Base-by-base conservation (phyloP, 2,888 invertebrate genomes). In the Euzetes globulus region DNA sequence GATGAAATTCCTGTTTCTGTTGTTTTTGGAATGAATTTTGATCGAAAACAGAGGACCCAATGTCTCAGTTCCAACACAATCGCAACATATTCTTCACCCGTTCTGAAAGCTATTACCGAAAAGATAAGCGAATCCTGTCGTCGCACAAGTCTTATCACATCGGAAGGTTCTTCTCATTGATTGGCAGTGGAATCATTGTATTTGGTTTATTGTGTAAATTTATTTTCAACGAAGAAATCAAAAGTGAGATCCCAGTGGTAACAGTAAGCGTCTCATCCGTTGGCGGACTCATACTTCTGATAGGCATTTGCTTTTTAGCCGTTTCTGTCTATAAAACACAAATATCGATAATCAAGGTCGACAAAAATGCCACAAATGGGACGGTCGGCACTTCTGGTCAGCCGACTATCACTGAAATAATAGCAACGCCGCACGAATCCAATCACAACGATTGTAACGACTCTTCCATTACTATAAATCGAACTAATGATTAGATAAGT, bases 151-250 rank as follows among this genome's bases (percentile, higher is more conserved):
- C 47, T 4, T 75, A 75, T 33, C 75, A 75, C 27, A 58, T 55
- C 37, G 75, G 73, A 33, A 58, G 71, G 29, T 75, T 71, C 47
- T 68, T 72, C 47, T 70, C 55, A 0, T 60, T 75, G n/a, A 41
- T 72, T 7, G 75, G 75, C 0, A 72, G 72, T 11, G 37, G 25
- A 15, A 33, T 75, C 11, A 17, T 75, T 0, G 63, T 33, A 1
- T 72, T 72, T 17, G 75, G 75, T 13, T 65, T 75, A 3, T 25
- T 74, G 13, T 55, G 52, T n/a, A 71, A 71, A 71, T 75, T 75
- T 52, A 52, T 75, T 22, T 50, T 72, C 25, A 63, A 19, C 17
- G 27, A 63, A 41, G 68, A 65, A 9, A 25, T 41, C 7, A 55
- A 55, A 17, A 52, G 58, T 27, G 29, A 47, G 15, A 41, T 45